phyloP scores from a whole-genome alignment of 2,888 invertebrate genomes.

The Argyresthia albistria region DNA sequence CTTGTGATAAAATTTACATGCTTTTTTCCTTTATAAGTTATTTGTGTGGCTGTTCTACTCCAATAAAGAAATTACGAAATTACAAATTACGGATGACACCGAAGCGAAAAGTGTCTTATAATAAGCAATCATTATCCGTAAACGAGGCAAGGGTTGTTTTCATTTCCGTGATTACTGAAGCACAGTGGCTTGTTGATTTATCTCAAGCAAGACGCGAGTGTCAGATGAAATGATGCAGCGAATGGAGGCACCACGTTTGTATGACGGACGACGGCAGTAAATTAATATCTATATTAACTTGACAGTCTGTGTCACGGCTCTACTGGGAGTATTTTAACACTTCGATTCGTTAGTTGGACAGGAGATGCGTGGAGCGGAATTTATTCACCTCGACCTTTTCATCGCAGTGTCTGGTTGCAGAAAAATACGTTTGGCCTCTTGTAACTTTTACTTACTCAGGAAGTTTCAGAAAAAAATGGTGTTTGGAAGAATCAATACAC shows the following conservation, averaged over 20 bases:
- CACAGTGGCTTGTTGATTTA: conserved; percentile 50
- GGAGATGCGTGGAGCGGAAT: conserved; percentile 14
- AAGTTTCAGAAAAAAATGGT: too few relatives aligned
- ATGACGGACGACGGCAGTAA: conserved; percentile 53
- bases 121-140: background rate
- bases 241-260: conserved; percentile 40
- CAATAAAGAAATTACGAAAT: too few relatives aligned
- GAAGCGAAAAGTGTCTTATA: background rate
- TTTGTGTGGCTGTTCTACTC: too few relatives aligned
- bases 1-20: too few relatives aligned
- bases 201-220: conserved; percentile 34
- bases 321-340: conserved; percentile 33
- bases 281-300: conserved; percentile 61
- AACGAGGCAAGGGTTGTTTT: conserved; percentile 15
- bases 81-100: background rate
- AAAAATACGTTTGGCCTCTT: too few relatives aligned
- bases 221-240: conserved; percentile 53
- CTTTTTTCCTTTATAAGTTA: too few relatives aligned
- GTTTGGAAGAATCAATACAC: too few relatives aligned
- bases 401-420: too few relatives aligned
- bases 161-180: conserved; percentile 59
- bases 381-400: background rate
- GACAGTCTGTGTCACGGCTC: conserved; percentile 53
- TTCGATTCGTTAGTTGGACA: conserved; percentile 31
- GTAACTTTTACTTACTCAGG: too few relatives aligned